Evolutionary conservation across 2,888 invertebrate genomes (phyloP).

Genomic region (Dynastes tityus): DNA sequence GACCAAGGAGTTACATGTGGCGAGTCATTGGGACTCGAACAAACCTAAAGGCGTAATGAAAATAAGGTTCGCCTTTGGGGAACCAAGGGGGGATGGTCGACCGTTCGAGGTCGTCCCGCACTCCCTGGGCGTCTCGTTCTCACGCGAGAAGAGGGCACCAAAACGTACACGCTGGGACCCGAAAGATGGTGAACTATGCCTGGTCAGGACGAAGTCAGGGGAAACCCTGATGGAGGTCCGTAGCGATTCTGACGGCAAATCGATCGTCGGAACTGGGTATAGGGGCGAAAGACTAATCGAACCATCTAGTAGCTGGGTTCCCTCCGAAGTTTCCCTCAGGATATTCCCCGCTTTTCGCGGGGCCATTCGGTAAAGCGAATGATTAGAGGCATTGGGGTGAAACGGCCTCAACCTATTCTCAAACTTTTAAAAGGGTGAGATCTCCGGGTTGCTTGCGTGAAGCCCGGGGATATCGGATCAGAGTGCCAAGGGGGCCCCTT

Average conservation of each 20-base stretch:
- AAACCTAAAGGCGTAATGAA: slow-evolving; percentile 66
- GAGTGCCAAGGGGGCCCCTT: slow-evolving; percentile 81
- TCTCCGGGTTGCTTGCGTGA: slow-evolving; percentile 70
- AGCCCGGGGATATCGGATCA: slow-evolving; percentile 66
- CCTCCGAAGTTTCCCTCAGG: slow-evolving; percentile 85
- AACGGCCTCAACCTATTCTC: slow-evolving; percentile 83
- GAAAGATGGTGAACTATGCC: slow-evolving; percentile 77
- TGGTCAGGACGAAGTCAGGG: slow-evolving; percentile 75
- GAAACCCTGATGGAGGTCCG: slow-evolving; percentile 81
- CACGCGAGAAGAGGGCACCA: slow-evolving; percentile 72
- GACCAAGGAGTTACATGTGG: slow-evolving; percentile 60
- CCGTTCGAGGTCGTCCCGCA: slow-evolving; percentile 69
- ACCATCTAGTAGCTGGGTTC: slow-evolving; percentile 86
- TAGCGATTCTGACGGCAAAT: slow-evolving; percentile 86
- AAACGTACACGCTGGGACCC: slow-evolving; percentile 81
- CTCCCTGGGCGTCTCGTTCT: slow-evolving; percentile 70
- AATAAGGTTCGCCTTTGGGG: slow-evolving; percentile 70
- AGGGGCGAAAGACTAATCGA: slow-evolving; percentile 83
- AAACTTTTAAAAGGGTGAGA: slow-evolving; percentile 85
- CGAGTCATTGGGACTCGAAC: no score
- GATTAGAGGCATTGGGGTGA: slow-evolving; percentile 82
- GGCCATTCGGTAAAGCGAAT: slow-evolving; percentile 78
- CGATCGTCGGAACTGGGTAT: slow-evolving; percentile 80
- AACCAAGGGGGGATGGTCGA: slow-evolving; percentile 70
- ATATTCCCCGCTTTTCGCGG: no score